phyloP scores from a whole-genome alignment of 2,113 vertebrate species.

The Antechinus flavipes region DNA sequence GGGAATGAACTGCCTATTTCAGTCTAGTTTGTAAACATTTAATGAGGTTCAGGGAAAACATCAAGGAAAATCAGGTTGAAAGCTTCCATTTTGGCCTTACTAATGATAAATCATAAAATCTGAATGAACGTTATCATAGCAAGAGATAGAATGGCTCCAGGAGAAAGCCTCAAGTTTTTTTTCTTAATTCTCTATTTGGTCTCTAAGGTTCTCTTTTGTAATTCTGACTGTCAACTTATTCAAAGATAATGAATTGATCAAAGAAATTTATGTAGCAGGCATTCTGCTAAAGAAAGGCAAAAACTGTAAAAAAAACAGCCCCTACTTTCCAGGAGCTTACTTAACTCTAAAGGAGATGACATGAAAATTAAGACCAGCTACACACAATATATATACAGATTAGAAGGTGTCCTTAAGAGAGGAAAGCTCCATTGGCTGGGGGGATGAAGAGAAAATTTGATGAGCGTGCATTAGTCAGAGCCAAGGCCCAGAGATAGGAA shows the following conservation, averaged over 20 bases:
- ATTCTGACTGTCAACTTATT: neutral
- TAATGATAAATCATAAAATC: neutral
- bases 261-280: neutral
- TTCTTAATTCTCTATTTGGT: neutral
- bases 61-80: neutral
- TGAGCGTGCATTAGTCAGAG: neutral
- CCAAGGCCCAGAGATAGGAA: neutral
- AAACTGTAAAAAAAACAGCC: neutral
- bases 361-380: neutral
- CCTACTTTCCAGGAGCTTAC: neutral
- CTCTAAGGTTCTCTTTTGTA: neutral
- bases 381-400: neutral
- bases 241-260: neutral
- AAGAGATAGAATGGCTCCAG: neutral
- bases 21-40: neutral
- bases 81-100: neutral
- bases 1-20: too few species aligned
- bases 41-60: neutral
- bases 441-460: neutral
- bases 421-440: neutral
- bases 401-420: neutral
- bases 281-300: neutral
- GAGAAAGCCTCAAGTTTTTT: neutral
- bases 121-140: neutral
- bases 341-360: neutral